Evolutionary conservation across 2,888 invertebrate genomes (phyloP), one percentile per base, ranked within the genome.

Genomic region (Rhabditophanes sp.): DNA sequence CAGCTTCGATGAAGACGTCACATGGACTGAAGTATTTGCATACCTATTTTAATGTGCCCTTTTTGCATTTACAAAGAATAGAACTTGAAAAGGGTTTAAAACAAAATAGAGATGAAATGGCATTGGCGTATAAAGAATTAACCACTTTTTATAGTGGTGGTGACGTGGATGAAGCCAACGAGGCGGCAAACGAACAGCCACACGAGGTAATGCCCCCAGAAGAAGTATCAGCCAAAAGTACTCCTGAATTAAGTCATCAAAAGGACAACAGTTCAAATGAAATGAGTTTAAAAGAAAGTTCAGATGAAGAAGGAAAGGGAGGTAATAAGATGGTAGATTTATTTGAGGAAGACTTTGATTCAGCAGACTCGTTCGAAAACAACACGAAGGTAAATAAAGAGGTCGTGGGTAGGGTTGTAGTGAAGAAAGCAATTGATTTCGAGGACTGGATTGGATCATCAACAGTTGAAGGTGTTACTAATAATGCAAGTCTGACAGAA

Each of bases 21-120:
- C 88, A 87, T 68, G 90, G 90, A 3, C 69, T 90, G 35, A 79
- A 83, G 62, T 74, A 83, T 42, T 72, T 90, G 32, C 84, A 90
- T 70, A 83, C 83, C 68, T 90, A 88, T 69, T 79, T 90, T 64
- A 87, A 84, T 68, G 74, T 90, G 37, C 88, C 90, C 33, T 90
- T 88, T 66, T 72, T 90, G 32, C 78, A 81, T 62, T 71, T 90
- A 19, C 88, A 88, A 72, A 42, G n/a, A n/a, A n/a, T n/a, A n/a
- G n/a, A n/a, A n/a, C n/a, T 15, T 14, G 12, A 18, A 42, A 37
- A 47, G 22, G 6, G 12, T 45, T 9, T 21, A 16, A 24, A 18
- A 33, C 3, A 11, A 20, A 31, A 8, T 32, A 2, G 23, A 22
- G 15, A 30, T 30, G 25, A 25, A 43, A 16, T 14, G 33, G 16